Base-by-base conservation (phyloP, 2,888 invertebrate genomes). In the Callyntrura guangdongensis region DNA sequence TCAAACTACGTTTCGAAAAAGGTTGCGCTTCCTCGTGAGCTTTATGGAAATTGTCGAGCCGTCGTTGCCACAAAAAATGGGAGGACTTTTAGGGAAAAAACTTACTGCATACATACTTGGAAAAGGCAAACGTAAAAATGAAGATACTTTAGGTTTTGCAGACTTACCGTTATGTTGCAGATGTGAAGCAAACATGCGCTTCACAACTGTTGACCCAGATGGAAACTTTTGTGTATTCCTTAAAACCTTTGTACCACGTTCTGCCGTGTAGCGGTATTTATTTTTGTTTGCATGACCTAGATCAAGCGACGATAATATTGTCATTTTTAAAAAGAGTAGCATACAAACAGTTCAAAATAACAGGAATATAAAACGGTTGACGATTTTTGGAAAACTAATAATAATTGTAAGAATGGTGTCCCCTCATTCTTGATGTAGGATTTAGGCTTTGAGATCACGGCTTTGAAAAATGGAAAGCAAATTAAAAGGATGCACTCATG, bases 211-310 rank as follows among this genome's bases (percentile, higher is more conserved):
- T 88, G 88, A 82, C 88, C 88, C 36, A 88, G 82, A 82, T 88
- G 64, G n/a, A 86, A 79, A 49, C 27, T 64, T 72, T 53, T 49
- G n/a, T 47, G 36, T n/a, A 81, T 59, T 36, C 83, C 67, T 83
- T 47, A 47, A 25, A 22, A 27, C 25, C 47, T 17, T 11, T n/a
- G 53, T 49, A 22, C 20, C 49, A 56, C 12, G 25, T 59, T 8
- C 25, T 69, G 47, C 22, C 3, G 20, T 27, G 22, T 88, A 82
- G 82, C 88, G 88, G 88, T 88, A 88, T 82, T 82, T 67, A 36
- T 36, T 36, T 53, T n/a, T 69, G 53, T 72, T 74, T 36, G 17
- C 82, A 72, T 88, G 88, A 88, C 88, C 88, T 88, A 88, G 88
- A 82, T 88, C 88, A 88, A 88, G 56, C 9, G 8, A 12, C 0